Evolutionary conservation across 2,797 vertebrate species (phyloP), one percentile per base, ranked within the genome.

Genomic region (Ctenochaetus hawaiiensis): DNA sequence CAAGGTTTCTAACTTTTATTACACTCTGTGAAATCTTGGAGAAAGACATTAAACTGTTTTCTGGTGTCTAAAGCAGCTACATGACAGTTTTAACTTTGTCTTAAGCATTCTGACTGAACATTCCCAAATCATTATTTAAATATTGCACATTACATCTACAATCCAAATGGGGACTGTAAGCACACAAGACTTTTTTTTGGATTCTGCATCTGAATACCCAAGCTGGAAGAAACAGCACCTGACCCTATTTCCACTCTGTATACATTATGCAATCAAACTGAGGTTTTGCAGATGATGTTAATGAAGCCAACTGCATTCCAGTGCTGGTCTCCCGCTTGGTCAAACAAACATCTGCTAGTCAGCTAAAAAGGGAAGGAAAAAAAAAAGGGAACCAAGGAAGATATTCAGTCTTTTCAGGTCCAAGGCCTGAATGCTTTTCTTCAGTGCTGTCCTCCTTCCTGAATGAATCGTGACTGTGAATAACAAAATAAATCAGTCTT

Each of bases 281-380:
- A 63, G 72, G 65, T 83, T 84, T 14, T 87, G 67, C 8, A 17
- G 71, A 83, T 22, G 22, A 79, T 77, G 57, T 66, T 91, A 93
- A 93, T 89, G 83, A 91, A 84, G 80, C 68, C 64, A 39, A 72
- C 69, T 77, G 77, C 64, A 62, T 85, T 83, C 68, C 74, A 61
- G 67, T 0, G 13, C 14, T 0, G 41, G 70, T 56, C 81, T 89
- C 69, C 83, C 60, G 64, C 83, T 72, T 78, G 75, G 79, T 77
- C 78, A 89, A 87, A 87, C 82, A 84, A 85, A 88, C 86, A 88
- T 87, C 88, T 91, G 88, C 82, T 82, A 52, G 76, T 87, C 80
- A 80, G 89, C 85, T 76, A 60, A 89, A 87, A 85, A 58, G 39
- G 43, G 30, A 34, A 34, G 30, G 30, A 34, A 53, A 64, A 61